Evolutionary conservation across 2,888 invertebrate species (phyloP), one percentile per base, ranked within the genome.

Genomic region (Epirrhoe alternata): DNA sequence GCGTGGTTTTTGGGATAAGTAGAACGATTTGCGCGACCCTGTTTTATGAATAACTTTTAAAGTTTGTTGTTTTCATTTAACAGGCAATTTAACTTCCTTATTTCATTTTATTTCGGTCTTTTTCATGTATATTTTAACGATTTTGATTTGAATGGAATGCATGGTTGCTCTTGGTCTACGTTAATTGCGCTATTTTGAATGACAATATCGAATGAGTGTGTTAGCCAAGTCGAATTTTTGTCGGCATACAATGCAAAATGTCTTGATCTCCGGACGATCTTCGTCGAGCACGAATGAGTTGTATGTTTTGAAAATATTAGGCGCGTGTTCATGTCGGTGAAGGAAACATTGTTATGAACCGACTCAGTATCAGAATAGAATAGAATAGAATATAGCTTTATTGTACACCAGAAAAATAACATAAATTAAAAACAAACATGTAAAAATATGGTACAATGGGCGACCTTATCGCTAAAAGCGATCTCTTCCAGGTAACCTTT

Each of bases 1-100:
- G 51, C 54, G 52, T 42, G 24, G 65, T 72, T 70, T 70, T 74
- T 72, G 64, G 55, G 57, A 61, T 70, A 61, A 72, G 65, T 74
- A 64, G 68, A 71, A 59, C 69, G 63, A 54, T 54, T 68, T 59
- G 38, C 42, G 31, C 53, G 70, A 64, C 69, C 72, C 66, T 70
- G 69, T 66, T 74, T 59, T 61, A 24, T 35, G 31, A 35, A 55
- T 52, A 69, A 51, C 49, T 59, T 49, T 31, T 30, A 17, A 30
- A 54, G 16, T 61, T 54, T 49, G 42, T 53, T 55, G 55, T 57
- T 45, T 53, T 53, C 16, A 31, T 64, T 57, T 61, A 61, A 38
- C 38, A 42, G 12, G 38, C 16, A 53, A 62, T 51, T 17, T 31
- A 62, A 52, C 49, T 54, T 54, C 49, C 47, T 54, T 10, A 8